Evolutionary conservation across 2,797 vertebrate genomes (phyloP), one percentile per base, ranked within the genome.

Genomic region (Notoglanidium macrostoma): DNA sequence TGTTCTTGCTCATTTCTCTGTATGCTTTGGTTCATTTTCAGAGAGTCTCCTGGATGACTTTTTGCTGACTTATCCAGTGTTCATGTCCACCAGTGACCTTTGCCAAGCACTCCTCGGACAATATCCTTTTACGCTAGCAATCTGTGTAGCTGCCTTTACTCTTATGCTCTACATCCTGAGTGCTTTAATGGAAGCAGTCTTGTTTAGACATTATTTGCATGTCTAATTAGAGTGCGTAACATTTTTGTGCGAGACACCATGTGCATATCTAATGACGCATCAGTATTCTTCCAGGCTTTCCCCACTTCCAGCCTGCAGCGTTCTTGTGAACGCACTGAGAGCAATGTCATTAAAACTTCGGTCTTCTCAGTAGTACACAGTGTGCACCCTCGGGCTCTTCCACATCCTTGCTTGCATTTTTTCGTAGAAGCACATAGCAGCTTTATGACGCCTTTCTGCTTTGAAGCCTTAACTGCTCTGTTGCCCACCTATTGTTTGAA

Each of bases 41-140:
- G 98, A 98, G 89, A 97, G 95, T 44, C 97, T 98, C 59, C 95
- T 99, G 90, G 97, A 99, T 92, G 98, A 99, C 93, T 99, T 99
- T 92, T 96, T 99, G 87, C 95, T 99, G 92, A 99, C 98, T 0
- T 99, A 99, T 91, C 97, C 97, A 0, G 97, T 99, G 87, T 98
- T 98, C 95, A 99, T 99, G 98, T 98, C 98, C 0, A 98, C 97
- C 0, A 96, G 95, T 89, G 98, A 99, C 93, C 95, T 99, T 92
- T 99, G 98, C 91, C 98, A 99, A 94, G 98, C 98, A 57, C 95
- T 99, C 86, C 94, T 99, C 87, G 96, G 96, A 92, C 97, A 99
- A 99, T 99, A 99, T 99, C 98, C 98, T 98, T 97, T 54, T 46
- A 44, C 1, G 5, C 21, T 44, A 61, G 40, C 10, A 3, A 80